phyloP scores from a whole-genome alignment of 2,888 invertebrate genomes.

The Vesta saturnalis region DNA sequence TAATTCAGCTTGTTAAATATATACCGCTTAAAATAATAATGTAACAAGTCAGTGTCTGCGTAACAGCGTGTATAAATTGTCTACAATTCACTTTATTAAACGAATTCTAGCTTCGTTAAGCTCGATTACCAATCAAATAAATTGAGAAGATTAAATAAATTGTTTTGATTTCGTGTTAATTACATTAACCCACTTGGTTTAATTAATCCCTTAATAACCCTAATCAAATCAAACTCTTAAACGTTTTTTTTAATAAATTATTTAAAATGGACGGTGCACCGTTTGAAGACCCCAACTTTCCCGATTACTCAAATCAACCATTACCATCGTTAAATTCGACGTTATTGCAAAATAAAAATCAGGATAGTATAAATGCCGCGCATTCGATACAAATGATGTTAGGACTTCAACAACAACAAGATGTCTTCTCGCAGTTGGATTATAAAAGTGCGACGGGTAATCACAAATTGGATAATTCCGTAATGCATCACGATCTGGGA shows the following conservation, averaged over 20 bases:
- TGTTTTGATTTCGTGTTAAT: conserved; percentile 56
- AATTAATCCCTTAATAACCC: conserved; percentile 40
- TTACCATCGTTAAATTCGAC: conserved; percentile 60
- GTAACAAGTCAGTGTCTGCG: conserved; percentile 60
- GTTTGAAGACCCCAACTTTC: conserved; percentile 83
- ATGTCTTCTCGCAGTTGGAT: conserved; percentile 62
- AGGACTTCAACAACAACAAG: conserved; percentile 62
- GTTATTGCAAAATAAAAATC: conserved; percentile 55
- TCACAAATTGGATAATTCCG: conserved; percentile 62
- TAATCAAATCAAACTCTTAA: conserved; percentile 29
- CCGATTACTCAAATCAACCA: conserved; percentile 74
- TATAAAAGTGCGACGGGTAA: conserved; percentile 64
- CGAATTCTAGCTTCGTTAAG: conserved; percentile 40
- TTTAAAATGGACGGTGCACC: conserved; percentile 74
- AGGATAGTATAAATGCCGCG: conserved; percentile 64
- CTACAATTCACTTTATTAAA: conserved; percentile 49
- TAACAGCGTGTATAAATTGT: conserved; percentile 55
- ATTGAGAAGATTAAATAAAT: conserved; percentile 56
- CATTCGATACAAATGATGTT: conserved; percentile 77
- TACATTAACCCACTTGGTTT: conserved; percentile 45
- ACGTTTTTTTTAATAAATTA: conserved; percentile 44
- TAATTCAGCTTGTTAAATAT: conserved; percentile 63
- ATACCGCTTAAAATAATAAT: conserved; percentile 64
- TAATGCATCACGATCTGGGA: conserved; percentile 61
- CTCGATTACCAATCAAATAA: conserved; percentile 54